Base-by-base conservation (phyloP, 2,797 vertebrate species). In the Darevskia mixta region DNA sequence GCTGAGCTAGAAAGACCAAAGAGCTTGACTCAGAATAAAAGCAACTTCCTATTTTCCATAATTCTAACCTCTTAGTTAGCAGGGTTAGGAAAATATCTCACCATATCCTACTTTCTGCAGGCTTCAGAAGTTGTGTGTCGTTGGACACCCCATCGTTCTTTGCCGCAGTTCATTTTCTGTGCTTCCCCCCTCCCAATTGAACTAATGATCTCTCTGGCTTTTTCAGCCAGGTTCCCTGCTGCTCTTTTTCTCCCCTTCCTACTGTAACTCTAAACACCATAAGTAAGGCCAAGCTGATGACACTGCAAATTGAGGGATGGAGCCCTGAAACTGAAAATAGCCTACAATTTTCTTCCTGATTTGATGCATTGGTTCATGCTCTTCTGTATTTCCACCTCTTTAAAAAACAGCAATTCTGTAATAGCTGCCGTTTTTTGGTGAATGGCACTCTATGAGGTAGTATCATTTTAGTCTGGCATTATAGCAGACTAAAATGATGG, bases 401-500 rank as follows among this genome's bases (percentile, higher is more conserved):
- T 79, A 72, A 87, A 87, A 90, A 87, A 85, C 69, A 77, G 75
- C 43, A 18, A 87, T 82, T 83, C 49, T 8, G 5, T 66, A 35
- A 6, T 87, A 89, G 77, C 32, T 45, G 76, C 20, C 86, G 32
- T 71, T 82, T 55, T 20, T 71, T 13, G 61, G 32, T 29, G 58
- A 78, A 76, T 83, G 80, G 69, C 79, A 71, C 61, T 0, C 0
- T 0, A 72, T 82, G 61, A 64, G 77, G 15, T 80, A 67, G 29
- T 58, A 87, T 92, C 89, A 35, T 86, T 8, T 87, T 3, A n/a
- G 71, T 8, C 58, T 90, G 79, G 43, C n/a, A 0, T 87, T 81
- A 0, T 67, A 43, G 66, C 85, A 69, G 25, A 83, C 18, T 38
- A 10, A 85, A 93, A 91, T 89, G 87, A 85, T 49, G 91, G 88